Evolutionary conservation across 2,888 invertebrate species (phyloP), one percentile per base, ranked within the genome.

Genomic region (Rhaphigaster nebulosa): DNA sequence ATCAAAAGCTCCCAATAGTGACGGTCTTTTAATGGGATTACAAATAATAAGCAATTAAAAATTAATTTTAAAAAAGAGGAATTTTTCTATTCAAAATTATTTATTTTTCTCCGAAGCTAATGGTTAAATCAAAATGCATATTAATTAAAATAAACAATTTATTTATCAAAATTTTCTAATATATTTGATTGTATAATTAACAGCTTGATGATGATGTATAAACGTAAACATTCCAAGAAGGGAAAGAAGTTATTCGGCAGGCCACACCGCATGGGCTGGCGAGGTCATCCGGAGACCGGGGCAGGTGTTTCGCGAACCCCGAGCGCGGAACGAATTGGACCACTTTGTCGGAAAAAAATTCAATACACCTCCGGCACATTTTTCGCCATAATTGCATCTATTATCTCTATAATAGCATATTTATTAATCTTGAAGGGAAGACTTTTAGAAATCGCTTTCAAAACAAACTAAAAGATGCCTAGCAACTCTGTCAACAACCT

Each of bases 231-330:
- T 8, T 20, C 15, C 38, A 38, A 8, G 0, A 34, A 18, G 23
- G 10, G 26, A 41, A 6, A 5, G n/a, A 18, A 84, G 1, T 26
- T 45, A 84, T 84, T 41, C n/a, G 45, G 45, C 8, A 70, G 29
- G 26, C 26, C 8, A 26, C 18, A 12, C 13, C 45, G 26, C 84
- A 41, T 38, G 38, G 12, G 38, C 45, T n/a, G n/a, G 38, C 45
- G 34, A 84, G 84, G 45, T 84, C 84, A 26, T 15, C 26, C 2
- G 84, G 13, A 4, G 23, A 18, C 13, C 2, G 10, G 23, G 45
- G 23, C 84, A 84, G 84, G 26, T 84, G 84, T n/a, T 50, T 84
- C 45, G 84, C 84, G 45, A 45, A 84, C 12, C 41, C 84, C 80
- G 8, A 41, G 23, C 26, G 45, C 45, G 84, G 84, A 50, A 84